A percentile compares a stretch with the other conserved stretches of the same genome.
Evolutionary conservation across 2,797 vertebrate genomes (phyloP).

Genomic region (Pseudotriccus pelzelni): DNA sequence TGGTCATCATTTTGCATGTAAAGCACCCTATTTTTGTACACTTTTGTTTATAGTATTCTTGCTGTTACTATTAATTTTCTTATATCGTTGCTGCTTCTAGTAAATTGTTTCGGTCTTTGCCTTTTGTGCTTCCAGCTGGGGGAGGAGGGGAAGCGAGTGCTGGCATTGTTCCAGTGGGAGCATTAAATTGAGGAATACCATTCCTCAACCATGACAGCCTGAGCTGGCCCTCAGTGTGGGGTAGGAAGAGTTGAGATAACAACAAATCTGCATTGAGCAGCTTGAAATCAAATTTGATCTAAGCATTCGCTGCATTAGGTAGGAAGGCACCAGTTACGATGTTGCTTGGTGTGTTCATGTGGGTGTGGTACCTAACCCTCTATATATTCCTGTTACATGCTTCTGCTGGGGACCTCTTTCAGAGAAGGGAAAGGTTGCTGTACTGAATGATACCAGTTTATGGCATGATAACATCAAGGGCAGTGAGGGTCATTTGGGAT

Average conservation of each 20-base stretch:
- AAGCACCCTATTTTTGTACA: not conserved
- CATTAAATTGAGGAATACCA: not conserved
- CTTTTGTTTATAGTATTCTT: not conserved
- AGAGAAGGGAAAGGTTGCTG: not conserved
- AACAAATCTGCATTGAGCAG: not conserved
- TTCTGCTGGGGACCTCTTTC: fast-evolving
- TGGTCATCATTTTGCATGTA: not conserved
- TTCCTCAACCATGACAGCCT: fast-evolving
- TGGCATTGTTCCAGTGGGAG: fast-evolving
- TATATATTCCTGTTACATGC: not conserved
- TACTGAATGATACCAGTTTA: not conserved
- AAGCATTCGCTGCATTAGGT: not conserved
- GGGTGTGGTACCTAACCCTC: not conserved
- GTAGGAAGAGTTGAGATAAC: not conserved
- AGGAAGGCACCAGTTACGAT: not conserved
- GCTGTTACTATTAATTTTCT: not conserved
- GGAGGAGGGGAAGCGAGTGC: fast-evolving
- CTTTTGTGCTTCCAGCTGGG: not conserved
- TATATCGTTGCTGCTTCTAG: not conserved
- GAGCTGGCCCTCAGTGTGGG: fast-evolving
- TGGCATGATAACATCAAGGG: too few relatives aligned
- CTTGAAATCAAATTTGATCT: not conserved
- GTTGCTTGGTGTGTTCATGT: not conserved
- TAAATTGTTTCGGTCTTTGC: not conserved
- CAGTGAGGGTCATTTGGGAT: not conserved